These are phyloP conservation scores for Pammene aurita DNA, from an alignment of 2,888 invertebrate species.

Conservation along the genomic window DNA sequence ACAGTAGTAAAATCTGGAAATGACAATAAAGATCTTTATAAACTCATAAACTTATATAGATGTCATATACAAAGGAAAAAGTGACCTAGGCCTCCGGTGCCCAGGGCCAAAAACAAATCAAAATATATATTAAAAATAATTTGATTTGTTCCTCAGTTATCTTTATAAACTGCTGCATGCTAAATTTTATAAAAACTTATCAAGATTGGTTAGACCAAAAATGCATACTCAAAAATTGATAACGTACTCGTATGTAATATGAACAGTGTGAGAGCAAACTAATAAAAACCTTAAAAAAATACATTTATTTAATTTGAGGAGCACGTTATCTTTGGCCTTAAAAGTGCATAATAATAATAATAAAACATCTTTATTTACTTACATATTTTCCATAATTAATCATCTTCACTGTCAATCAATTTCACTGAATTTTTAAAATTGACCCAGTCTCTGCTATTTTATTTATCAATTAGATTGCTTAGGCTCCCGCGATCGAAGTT, in stretches of 20 bases:
- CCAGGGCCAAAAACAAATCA: too few relatives aligned
- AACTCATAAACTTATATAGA: too few relatives aligned
- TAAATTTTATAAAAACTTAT: too few relatives aligned
- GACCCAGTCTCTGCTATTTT: background rate
- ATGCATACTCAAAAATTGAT: too few relatives aligned
- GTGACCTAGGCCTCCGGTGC: too few relatives aligned
- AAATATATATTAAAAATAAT: too few relatives aligned
- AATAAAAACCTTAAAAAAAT: background rate
- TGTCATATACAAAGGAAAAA: too few relatives aligned
- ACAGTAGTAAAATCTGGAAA: conserved; percentile 62
- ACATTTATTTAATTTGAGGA: background rate
- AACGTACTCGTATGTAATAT: too few relatives aligned
- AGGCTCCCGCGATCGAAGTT: conserved; percentile 51
- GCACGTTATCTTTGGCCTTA: background rate
- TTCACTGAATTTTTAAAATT: conserved; percentile 25
- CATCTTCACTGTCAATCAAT: conserved; percentile 56
- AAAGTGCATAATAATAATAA: too few relatives aligned
- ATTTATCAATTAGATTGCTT: conserved; percentile 25
- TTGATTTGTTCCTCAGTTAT: too few relatives aligned
- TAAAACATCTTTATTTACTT: conserved; percentile 51
- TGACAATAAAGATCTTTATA: background rate
- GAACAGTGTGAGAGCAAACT: background rate
- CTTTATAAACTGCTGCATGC: too few relatives aligned
- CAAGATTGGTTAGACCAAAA: too few relatives aligned
- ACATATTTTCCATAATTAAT: conserved; percentile 56